Evolutionary conservation across 2,113 vertebrate species (phyloP).

Genomic region (Osmerus eperlanus): DNA sequence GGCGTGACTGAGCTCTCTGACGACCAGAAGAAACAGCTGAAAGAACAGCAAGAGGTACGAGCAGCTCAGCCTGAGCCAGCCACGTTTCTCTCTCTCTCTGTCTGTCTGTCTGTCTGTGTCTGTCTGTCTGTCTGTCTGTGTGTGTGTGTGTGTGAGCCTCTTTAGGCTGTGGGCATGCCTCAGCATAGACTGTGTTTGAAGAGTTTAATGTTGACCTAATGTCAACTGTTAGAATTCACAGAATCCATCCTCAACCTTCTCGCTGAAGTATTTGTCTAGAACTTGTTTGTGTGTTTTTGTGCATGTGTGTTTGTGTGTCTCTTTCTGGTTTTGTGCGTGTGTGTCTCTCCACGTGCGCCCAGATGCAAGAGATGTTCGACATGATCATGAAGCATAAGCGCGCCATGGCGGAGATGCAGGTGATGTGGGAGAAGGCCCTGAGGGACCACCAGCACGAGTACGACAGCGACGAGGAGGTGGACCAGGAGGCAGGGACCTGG

Average conservation of each 20-base stretch:
- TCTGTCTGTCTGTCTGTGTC: background rate
- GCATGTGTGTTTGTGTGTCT: background rate
- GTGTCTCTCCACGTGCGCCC: background rate
- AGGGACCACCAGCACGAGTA: conserved; percentile 92
- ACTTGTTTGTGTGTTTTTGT: background rate
- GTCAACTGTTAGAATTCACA: too few species aligned
- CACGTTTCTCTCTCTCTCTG: background rate
- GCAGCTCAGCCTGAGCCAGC: background rate
- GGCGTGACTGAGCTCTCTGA: conserved; percentile 94
- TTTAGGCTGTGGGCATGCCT: too few species aligned
- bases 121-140: background rate
- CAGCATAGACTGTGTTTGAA: too few species aligned
- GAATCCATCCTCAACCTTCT: too few species aligned
- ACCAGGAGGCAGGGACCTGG: conserved; percentile 87
- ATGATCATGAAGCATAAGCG: conserved; percentile 98
- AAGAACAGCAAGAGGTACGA: conserved; percentile 94
- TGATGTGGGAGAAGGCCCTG: conserved; percentile 91
- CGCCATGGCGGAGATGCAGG: conserved; percentile 95
- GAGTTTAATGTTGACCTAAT: too few species aligned
- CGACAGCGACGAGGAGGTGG: conserved; percentile 95
- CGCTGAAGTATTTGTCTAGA: too few species aligned
- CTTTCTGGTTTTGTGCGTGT: background rate
- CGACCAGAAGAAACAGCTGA: conserved; percentile 93
- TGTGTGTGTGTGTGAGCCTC: too few species aligned
- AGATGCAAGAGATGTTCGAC: conserved; percentile 99